These are phyloP conservation scores for Drymodes brunneopygia DNA, from an alignment of 2,113 vertebrate species.

Conservation along the genomic window DNA sequence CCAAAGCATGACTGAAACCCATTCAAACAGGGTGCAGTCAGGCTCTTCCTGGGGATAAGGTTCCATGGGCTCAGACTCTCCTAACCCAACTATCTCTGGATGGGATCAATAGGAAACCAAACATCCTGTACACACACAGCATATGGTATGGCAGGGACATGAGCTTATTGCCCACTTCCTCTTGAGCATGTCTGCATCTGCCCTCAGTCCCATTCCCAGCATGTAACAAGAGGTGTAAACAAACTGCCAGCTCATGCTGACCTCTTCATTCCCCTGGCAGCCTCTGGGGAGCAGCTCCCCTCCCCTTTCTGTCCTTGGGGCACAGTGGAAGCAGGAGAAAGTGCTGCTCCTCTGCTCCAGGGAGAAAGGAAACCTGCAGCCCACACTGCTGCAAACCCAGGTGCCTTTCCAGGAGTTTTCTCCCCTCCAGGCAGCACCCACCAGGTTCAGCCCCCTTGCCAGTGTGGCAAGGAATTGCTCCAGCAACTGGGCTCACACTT, in stretches of 20 bases:
- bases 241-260: not conserved
- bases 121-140: not conserved
- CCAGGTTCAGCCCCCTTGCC: not conserved
- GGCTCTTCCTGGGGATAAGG: not conserved
- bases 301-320: not conserved
- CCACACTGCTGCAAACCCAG: not conserved
- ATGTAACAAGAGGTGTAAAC: not conserved
- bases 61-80: not conserved
- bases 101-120: not conserved
- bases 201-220: not conserved
- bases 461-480: not conserved
- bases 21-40: not conserved
- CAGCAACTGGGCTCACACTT: not conserved
- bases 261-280: rapidly evolving
- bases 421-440: not conserved
- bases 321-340: not conserved
- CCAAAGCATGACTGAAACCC: not conserved
- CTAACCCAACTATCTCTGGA: not conserved
- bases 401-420: not conserved
- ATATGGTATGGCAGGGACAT: rapidly evolving
- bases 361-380: not conserved
- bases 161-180: not conserved
- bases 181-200: not conserved
- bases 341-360: not conserved
- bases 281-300: not conserved